A percentile compares a stretch with the other conserved stretches of the same genome.
phyloP scores from a whole-genome alignment of 1,140 invertebrate species.

The Ctenoplectra terminalis region DNA sequence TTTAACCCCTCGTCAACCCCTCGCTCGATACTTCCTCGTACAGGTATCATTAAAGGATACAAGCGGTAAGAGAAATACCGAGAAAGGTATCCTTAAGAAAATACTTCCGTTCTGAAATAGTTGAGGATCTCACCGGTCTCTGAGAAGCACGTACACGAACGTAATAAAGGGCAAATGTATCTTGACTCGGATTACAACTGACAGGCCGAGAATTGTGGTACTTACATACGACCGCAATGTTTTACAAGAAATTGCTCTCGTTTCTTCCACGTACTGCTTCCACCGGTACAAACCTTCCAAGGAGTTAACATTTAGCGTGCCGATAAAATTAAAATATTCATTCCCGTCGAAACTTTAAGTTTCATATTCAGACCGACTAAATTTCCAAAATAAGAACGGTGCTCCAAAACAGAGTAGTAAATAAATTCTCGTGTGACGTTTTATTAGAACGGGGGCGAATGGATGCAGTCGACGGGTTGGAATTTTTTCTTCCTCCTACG shows the following conservation, averaged over 20 bases:
- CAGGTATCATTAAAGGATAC: conserved; percentile 52
- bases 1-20: conserved; percentile 26
- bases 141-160: background rate
- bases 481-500: background rate
- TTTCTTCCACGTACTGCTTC: background rate
- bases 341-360: background rate
- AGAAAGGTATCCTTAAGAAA: conserved; percentile 50
- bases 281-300: background rate
- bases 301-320: background rate
- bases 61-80: conserved; percentile 12
- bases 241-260: background rate
- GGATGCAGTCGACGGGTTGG: background rate
- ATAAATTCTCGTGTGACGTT: conserved; percentile 52
- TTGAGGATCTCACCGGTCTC: background rate
- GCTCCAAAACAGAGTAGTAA: background rate
- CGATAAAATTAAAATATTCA: background rate
- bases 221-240: background rate
- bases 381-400: background rate
- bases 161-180: conserved; percentile 15
- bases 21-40: background rate
- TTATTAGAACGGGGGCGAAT: conserved; percentile 30
- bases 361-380: background rate
- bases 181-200: background rate
- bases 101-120: background rate
- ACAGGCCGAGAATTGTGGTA: background rate